These are phyloP conservation scores for Megaceryle alcyon DNA, from an alignment of 2,797 vertebrate species.

Conservation along the genomic window DNA sequence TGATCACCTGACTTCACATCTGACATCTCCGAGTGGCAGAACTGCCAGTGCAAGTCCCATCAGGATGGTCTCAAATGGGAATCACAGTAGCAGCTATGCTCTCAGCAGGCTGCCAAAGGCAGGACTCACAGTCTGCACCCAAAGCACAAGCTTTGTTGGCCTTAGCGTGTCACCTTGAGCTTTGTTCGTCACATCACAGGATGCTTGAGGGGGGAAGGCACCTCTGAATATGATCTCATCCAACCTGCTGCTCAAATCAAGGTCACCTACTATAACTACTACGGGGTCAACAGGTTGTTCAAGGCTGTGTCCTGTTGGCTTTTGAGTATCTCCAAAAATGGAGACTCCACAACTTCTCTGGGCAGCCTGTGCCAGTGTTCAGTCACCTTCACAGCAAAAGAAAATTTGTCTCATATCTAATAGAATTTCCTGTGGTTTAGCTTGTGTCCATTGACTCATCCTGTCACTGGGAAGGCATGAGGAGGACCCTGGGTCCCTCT, in stretches of 20 bases:
- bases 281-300: not conserved
- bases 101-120: not conserved
- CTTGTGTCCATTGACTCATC: not conserved
- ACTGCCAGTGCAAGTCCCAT: not conserved
- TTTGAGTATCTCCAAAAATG: not conserved
- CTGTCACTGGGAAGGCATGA: not conserved
- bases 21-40: not conserved
- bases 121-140: not conserved
- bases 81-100: accelerated
- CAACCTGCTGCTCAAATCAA: not conserved
- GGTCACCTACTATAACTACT: not conserved
- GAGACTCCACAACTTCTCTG: not conserved
- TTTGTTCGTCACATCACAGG: not conserved
- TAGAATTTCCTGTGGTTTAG: not conserved
- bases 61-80: not conserved
- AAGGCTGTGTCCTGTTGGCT: too few species aligned
- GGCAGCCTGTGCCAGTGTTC: not conserved
- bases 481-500: not conserved
- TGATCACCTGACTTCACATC: not conserved
- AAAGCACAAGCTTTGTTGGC: not conserved
- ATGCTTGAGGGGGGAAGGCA: not conserved
- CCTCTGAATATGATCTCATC: not conserved
- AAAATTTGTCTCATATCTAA: not conserved
- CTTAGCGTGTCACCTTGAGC: not conserved
- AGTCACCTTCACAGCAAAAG: not conserved